Evolutionary conservation across 2,113 vertebrate genomes (phyloP), one percentile per base, ranked within the genome.

Genomic region (Varanus komodoensis): DNA sequence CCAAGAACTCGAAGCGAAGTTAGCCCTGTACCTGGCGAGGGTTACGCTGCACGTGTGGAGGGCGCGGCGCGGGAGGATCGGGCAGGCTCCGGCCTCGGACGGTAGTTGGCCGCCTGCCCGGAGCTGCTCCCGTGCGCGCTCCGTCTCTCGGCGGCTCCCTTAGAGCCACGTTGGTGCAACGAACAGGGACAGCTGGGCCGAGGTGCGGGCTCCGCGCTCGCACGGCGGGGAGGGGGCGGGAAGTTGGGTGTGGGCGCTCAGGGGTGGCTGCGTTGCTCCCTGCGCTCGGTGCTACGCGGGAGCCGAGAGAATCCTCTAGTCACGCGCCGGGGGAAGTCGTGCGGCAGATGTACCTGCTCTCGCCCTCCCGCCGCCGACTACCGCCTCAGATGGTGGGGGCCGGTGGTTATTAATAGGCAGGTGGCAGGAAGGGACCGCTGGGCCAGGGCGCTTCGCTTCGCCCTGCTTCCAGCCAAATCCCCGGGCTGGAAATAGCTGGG

Each of bases 401-500:
- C 4, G 69, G 79, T 48, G 71, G 73, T 67, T 89, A 89, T 89
- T 89, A 84, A 89, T 84, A 89, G 88, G 81, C 88, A 57, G 88
- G 38, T 25, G 2, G 88, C 38, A 75, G 54, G 81, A 44, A 84
- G 38, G 69, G 27, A 19, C 32, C 11, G 3, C 9, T 52, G 82
- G 19, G 44, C 23, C 29, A 0, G 71, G 54, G 32, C 1, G 8
- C 68, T 23, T 57, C 52, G 4, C 2, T 19, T 15, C 27, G 54
- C 11, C 61, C 79, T 29, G 79, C 61, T 78, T 52, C 38, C 88
- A 78, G 73, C 48, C 44, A 89, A 69, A 85, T 69, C 61, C 74
- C 50, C 27, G 73, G 64, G 73, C 88, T 80, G 85, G 78, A 23
- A 71, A 89, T 50, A 68, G 64, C 77, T 4, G 85, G 83, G 68